Evolutionary conservation across 92 coral and sea anemone species (phyloP), one percentile per base, ranked within the genome.

Genomic region (Diadumene lineata): DNA sequence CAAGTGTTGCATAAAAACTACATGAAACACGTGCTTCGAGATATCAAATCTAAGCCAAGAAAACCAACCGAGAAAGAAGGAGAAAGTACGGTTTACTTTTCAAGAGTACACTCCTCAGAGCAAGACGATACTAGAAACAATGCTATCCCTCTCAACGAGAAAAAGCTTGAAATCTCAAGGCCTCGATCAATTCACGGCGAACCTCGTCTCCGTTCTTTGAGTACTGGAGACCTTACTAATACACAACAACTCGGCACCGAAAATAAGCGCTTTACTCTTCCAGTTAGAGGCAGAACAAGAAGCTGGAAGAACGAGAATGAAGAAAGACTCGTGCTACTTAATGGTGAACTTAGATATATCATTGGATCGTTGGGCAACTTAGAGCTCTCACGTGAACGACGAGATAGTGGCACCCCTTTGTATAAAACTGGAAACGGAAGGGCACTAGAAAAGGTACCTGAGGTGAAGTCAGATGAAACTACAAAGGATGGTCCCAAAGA

Each of bases 161-260:
- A 69, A 19, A 68, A 56, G 17, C 69, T 78, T 7, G 82, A 78
- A 29, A 78, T 78, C 11, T 78, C 82, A n/a, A 34, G 82, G 15
- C 68, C 72, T 9, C 70, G 82, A 19, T 78, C 62, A 22, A 24
- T 68, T 22, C 38, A 67, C 25, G 82, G 82, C 19, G 72, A 69
- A 18, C 82, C 82, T 8, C 82, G 82, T 13, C 4, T 33, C 24
- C 70, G 82, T 16, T 78, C 82, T 11, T 27, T 62, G 28, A 78
- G 82, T 46, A 60, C 66, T 3, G 82, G 82, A 24, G 82, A 78
- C 68, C 50, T 78, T 8, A 33, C 56, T 19, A 30, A n/a, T n/a
- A n/a, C 56, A 28, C 27, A 11, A 27, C 68, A 62, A 29, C 1
- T 6, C 4, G 38, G 43, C 1, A 62, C 13, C 56, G 11, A 8